A percentile compares a stretch with the other conserved stretches of the same genome.
Evolutionary conservation across 2,113 vertebrate genomes (phyloP).

Genomic region (Cephalopholis sonnerati): DNA sequence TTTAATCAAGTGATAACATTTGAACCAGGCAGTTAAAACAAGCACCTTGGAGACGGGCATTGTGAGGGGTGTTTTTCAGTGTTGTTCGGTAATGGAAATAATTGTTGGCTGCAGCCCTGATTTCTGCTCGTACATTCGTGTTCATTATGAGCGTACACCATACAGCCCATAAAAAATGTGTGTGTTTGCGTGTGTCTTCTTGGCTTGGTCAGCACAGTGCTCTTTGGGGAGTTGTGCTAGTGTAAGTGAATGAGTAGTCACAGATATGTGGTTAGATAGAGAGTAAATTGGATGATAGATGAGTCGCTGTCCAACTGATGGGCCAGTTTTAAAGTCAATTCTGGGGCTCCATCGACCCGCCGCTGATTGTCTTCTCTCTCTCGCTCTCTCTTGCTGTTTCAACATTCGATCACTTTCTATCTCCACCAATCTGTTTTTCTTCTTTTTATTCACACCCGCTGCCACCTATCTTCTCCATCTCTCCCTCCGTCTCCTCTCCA

Average conservation of each 20-base stretch:
- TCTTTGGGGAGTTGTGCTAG: constrained; percentile 46
- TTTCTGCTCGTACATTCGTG: background rate
- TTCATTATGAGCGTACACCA: background rate
- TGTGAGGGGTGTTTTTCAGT: background rate
- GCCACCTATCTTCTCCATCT: constrained; percentile 39
- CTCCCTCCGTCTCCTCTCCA: constrained; percentile 36
- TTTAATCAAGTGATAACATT: too few relatives aligned
- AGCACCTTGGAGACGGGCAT: background rate
- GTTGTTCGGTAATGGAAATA: background rate
- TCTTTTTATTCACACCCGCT: constrained; percentile 31
- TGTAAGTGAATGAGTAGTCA: constrained; percentile 77
- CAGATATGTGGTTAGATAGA: constrained; percentile 65
- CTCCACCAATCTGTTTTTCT: constrained; percentile 53
- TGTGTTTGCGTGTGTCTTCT: constrained; percentile 24
- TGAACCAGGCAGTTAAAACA: too few relatives aligned
- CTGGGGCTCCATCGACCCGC: constrained; percentile 61
- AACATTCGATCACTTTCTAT: constrained; percentile 66
- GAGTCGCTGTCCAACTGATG: constrained; percentile 71
- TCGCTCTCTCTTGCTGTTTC: constrained; percentile 51
- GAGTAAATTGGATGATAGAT: constrained; percentile 80
- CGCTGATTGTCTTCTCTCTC: constrained; percentile 61
- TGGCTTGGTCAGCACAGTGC: constrained; percentile 59
- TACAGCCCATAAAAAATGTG: background rate
- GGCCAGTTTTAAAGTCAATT: constrained; percentile 73
- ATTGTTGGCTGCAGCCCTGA: background rate